Evolutionary conservation across 2,797 vertebrate species (phyloP).

Genomic region (Ctenochaetus hawaiiensis): DNA sequence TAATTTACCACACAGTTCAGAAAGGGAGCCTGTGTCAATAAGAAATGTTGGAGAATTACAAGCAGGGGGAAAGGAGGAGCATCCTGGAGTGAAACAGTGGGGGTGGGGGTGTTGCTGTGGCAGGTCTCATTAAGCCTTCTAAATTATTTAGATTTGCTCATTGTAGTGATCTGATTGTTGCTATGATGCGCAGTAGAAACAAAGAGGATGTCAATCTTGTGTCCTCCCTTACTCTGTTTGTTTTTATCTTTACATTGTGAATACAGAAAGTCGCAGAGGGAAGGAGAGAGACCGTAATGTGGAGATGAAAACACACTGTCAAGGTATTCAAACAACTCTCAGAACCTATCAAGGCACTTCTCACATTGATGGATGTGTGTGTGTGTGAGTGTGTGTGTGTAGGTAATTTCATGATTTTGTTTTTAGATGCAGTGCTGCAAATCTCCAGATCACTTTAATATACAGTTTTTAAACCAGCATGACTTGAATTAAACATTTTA

Average conservation of each 20-base stretch:
- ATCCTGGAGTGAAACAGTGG: constrained; percentile 22
- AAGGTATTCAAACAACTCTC: constrained; percentile 44
- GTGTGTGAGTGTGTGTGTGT: constrained; percentile 5
- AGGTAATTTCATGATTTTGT: neutral
- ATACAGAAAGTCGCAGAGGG: constrained; percentile 5
- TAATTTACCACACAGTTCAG: constrained; percentile 31
- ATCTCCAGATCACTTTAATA: neutral
- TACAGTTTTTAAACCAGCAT: neutral
- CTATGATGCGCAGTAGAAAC: constrained; percentile 45
- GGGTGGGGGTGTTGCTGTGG: constrained; percentile 19
- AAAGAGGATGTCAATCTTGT: constrained; percentile 51
- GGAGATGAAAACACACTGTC: constrained; percentile 43
- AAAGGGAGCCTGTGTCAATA: constrained; percentile 40
- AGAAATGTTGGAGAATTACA: constrained; percentile 31
- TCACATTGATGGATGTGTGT: constrained; percentile 2
- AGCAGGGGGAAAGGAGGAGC: constrained; percentile 20
- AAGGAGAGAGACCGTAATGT: neutral
- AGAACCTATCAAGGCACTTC: constrained; percentile 24
- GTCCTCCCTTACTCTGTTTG: constrained; percentile 35
- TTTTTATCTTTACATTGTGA: constrained; percentile 51
- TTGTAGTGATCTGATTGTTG: constrained; percentile 66
- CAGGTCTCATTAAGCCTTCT: constrained; percentile 60
- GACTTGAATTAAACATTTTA: neutral
- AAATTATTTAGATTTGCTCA: constrained; percentile 74
- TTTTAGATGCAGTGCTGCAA: neutral